Percentiles rank a stretch among this genome's conserved stretches.
Conservation (phyloP, 2,113 vertebrate genomes). For the Phrynocephalus versicolor region DNA sequence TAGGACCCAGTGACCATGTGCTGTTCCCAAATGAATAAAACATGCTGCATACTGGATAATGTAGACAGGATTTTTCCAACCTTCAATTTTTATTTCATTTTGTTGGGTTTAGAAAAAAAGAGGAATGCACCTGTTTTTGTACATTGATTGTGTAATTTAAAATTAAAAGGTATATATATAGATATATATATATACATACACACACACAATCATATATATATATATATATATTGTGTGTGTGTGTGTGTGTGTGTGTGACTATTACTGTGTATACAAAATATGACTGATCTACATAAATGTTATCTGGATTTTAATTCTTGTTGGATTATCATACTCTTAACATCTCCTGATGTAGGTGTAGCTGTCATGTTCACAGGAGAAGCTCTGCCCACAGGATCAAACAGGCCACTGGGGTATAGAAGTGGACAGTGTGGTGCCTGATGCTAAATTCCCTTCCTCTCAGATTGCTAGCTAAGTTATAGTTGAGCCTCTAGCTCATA, state of each 20-base stretch:
- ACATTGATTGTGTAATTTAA: constrained; percentile 97
- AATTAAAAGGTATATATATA: constrained; percentile 76
- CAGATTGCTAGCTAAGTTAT: not conserved
- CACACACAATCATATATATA: too few relatives aligned
- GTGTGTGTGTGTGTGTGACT: too few relatives aligned
- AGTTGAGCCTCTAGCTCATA: not conserved
- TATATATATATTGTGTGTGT: constrained; percentile 90
- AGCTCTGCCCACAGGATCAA: not conserved
- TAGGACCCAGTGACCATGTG: constrained; percentile 56
- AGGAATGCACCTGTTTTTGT: constrained; percentile 86
- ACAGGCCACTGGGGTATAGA: not conserved
- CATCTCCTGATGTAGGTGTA: not conserved
- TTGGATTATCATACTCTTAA: constrained; percentile 16
- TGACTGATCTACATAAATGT: constrained; percentile 71
- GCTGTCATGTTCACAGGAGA: not conserved
- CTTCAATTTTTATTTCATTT: constrained; percentile 29
- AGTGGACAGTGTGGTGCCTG: accelerated
- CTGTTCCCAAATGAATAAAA: constrained; percentile 48
- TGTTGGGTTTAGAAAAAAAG: constrained; percentile 46
- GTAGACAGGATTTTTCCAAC: constrained; percentile 21
- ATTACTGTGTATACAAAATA: constrained; percentile 84
- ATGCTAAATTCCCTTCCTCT: not conserved
- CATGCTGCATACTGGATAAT: constrained; percentile 40
- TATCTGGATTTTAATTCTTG: constrained; percentile 56
- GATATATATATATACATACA: constrained; percentile 74